Conservation (phyloP, 2,888 invertebrate genomes). For the Xylocampa areola region DNA sequence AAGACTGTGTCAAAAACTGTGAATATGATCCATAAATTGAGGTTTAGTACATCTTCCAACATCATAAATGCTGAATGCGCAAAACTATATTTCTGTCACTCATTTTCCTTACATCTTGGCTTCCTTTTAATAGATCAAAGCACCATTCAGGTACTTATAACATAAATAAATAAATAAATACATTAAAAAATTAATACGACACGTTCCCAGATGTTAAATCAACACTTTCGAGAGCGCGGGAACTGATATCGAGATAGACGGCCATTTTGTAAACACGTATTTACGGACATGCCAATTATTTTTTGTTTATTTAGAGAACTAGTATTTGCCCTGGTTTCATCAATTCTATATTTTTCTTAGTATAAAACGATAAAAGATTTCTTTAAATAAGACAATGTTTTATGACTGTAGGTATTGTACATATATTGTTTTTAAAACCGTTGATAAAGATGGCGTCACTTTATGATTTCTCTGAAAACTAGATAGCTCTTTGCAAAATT, state of each 20-base stretch:
- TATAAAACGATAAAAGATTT: too few relatives aligned
- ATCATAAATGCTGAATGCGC: not conserved
- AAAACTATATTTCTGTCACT: constrained; percentile 8
- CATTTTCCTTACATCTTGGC: constrained; percentile 28
- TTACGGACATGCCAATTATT: constrained; percentile 30
- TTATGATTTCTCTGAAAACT: too few relatives aligned
- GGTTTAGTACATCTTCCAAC: too few relatives aligned
- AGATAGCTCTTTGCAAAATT: too few relatives aligned
- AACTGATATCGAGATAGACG: constrained; percentile 2
- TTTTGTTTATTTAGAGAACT: constrained; percentile 27
- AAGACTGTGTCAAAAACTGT: too few relatives aligned
- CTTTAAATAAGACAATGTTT: too few relatives aligned
- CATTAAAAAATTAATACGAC: not conserved
- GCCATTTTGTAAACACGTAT: constrained; percentile 16
- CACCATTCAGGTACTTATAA: constrained; percentile 7
- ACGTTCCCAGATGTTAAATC: constrained; percentile 16
- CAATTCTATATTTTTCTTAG: too few relatives aligned
- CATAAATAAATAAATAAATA: constrained; percentile 1
- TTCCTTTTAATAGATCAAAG: constrained; percentile 41
- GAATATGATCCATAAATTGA: too few relatives aligned
- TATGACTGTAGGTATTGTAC: too few relatives aligned
- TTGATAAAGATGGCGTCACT: too few relatives aligned
- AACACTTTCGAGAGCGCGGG: constrained; percentile 10
- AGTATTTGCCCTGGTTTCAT: too few relatives aligned
- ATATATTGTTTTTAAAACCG: too few relatives aligned